phyloP scores from a whole-genome alignment of 2,113 vertebrate genomes.

The Centropristis striata region DNA sequence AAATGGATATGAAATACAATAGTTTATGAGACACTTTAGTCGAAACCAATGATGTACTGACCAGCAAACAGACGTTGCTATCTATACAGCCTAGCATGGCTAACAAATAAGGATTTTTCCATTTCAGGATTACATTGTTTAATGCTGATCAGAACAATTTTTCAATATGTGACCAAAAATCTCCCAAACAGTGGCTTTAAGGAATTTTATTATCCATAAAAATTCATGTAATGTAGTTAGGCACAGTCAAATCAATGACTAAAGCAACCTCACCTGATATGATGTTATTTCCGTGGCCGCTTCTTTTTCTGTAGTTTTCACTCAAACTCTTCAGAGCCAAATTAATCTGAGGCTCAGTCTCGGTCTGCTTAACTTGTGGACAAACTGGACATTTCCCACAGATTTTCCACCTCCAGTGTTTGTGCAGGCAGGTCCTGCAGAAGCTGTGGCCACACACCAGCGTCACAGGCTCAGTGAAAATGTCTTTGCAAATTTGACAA shows the following conservation, averaged over 20 bases:
- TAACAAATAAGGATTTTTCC: no score
- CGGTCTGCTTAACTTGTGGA: rapidly evolving
- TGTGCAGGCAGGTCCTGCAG: neutral
- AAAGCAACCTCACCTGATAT: neutral
- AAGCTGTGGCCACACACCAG: constrained; percentile 20
- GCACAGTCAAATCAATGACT: neutral
- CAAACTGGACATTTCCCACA: neutral
- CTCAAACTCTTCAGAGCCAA: neutral
- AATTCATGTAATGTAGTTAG: neutral
- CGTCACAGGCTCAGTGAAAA: neutral
- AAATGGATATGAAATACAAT: no score
- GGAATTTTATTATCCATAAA: neutral
- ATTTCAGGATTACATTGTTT: no score
- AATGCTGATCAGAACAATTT: no score
- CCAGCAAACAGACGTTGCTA: no score
- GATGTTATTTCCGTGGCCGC: neutral
- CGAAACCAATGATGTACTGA: no score
- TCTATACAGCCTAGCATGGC: no score
- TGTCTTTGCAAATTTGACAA: neutral
- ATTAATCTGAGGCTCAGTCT: neutral
- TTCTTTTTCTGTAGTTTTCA: neutral
- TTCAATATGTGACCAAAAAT: neutral
- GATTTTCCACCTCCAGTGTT: rapidly evolving
- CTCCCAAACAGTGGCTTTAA: neutral
- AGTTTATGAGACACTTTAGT: no score